Evolutionary conservation across 1,140 invertebrate species (phyloP).

Genomic region (Zelostemma sp.): DNA sequence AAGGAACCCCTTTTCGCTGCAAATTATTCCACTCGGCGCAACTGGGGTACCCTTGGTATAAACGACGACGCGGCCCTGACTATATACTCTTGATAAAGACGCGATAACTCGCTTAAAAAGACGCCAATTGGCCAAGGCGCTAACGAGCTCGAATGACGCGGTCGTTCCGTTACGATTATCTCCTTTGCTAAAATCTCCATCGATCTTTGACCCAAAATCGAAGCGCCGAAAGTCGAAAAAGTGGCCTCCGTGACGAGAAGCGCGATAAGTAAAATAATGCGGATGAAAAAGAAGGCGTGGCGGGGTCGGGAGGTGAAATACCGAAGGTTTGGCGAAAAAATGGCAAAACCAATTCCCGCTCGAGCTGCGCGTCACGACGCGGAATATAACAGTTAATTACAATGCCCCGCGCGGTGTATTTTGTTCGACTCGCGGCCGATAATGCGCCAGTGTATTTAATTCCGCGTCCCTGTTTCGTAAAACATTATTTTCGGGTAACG

Average conservation of each 20-base stretch:
- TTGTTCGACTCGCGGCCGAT: slow-evolving; percentile 25
- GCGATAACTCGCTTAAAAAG: too few species aligned
- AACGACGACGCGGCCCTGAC: slow-evolving; percentile 29
- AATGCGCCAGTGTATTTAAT: background rate
- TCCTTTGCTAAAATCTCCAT: too few species aligned
- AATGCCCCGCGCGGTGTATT: slow-evolving; percentile 21
- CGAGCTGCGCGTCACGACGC: slow-evolving; percentile 32
- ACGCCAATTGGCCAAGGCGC: too few species aligned
- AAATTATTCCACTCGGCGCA: slow-evolving; percentile 47
- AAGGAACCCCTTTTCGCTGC: slow-evolving; percentile 38
- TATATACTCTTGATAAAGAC: too few species aligned
- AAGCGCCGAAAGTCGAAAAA: too few species aligned
- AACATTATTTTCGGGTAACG: too few species aligned
- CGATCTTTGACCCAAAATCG: too few species aligned
- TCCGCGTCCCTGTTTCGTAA: background rate
- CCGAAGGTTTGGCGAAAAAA: slow-evolving; percentile 26
- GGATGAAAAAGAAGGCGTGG: slow-evolving; percentile 49
- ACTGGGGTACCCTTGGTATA: slow-evolving; percentile 35
- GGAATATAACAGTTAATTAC: slow-evolving; percentile 46
- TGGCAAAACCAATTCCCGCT: slow-evolving; percentile 45
- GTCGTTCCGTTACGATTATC: too few species aligned
- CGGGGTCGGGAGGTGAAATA: slow-evolving; percentile 46
- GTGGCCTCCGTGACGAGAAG: too few species aligned
- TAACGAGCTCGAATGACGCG: too few species aligned
- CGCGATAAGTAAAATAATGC: too few species aligned